Conservation (phyloP, 2,113 vertebrate species). For the Cyprinodon tularosa region DNA sequence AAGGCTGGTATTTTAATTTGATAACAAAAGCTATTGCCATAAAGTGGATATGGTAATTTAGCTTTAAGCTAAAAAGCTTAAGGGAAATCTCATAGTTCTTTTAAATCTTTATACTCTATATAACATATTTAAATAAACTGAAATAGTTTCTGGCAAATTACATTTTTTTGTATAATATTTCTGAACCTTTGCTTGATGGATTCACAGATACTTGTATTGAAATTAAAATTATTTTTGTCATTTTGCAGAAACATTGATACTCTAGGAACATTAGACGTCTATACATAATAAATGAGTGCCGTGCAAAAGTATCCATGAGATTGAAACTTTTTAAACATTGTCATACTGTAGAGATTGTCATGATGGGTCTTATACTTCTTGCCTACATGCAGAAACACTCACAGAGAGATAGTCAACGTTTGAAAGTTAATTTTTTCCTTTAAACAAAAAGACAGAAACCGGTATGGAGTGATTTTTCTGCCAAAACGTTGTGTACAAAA, state of each 20-base stretch:
- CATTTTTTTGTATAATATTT: background rate
- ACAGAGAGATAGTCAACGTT: too few relatives aligned
- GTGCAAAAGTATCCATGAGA: too few relatives aligned
- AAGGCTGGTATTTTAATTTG: constrained; percentile 31
- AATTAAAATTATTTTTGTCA: background rate
- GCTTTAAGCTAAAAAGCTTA: constrained; percentile 9
- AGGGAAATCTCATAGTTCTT: background rate
- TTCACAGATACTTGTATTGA: background rate
- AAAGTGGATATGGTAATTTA: constrained; percentile 21
- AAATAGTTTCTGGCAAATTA: background rate
- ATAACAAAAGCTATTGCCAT: constrained; percentile 12
- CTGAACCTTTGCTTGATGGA: background rate
- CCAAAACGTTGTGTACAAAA: too few relatives aligned
- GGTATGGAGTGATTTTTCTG: too few relatives aligned
- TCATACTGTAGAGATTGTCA: too few relatives aligned
- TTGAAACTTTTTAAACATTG: too few relatives aligned
- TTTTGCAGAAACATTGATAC: background rate
- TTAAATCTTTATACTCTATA: background rate
- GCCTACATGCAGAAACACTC: too few relatives aligned
- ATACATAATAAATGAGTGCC: too few relatives aligned
- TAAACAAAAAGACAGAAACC: too few relatives aligned
- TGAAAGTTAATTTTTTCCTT: too few relatives aligned
- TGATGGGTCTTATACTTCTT: too few relatives aligned
- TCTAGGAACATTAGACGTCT: too few relatives aligned
- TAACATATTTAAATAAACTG: background rate